Evolutionary conservation across 35 echinoderm and acorn worm genomes (phyloP), one percentile per base, ranked within the genome.

Genomic region (Ophiothrix spiculata): DNA sequence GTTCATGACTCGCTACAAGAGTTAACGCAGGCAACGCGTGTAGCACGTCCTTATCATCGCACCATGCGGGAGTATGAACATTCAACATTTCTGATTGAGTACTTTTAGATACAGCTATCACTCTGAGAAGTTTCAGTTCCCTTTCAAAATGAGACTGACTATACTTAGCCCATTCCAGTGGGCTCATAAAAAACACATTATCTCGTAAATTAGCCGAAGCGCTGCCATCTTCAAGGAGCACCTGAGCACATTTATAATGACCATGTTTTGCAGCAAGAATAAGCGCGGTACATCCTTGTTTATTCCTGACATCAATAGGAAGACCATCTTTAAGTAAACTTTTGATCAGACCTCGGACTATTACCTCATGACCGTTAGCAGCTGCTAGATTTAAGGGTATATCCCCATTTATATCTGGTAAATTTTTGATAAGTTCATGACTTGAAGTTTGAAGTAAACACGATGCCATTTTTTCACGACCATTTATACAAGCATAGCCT

Each of bases 201-300:
- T 99, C 96, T 33, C 96, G 64, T 11, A 92, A 91, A 79, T 81
- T 91, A 11, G 94, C 80, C 29, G 96, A 99, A 3, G 96, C 84
- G 29, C 82, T 76, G 34, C 96, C 96, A 36, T 94, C 84, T 42
- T 88, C 77, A 31, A 99, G 89, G 40, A 99, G 81, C 39, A 99
- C 63, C 73, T 89, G 76, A 4, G 96, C 96, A 35, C 96, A 99
- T 0, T 86, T 73, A 73, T 94, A 99, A 79, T 99, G 88, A 14
- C 96, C 96, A 37, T 88, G 73, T 77, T 99, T 94, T 15, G 96
- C 86, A 0, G 96, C 96, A 6, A 99, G 75, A 38, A 99, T 79
- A 4, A 99, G 92, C 13, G 96, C 96, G n/a, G 96, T 99, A 39
- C 92, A 99, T 14, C 96, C 96, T 64, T 99, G 92, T 10, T 80